Percentiles rank a stretch among this genome's conserved stretches.
phyloP scores from a whole-genome alignment of 2,113 vertebrate species.

The Chamaea fasciata region DNA sequence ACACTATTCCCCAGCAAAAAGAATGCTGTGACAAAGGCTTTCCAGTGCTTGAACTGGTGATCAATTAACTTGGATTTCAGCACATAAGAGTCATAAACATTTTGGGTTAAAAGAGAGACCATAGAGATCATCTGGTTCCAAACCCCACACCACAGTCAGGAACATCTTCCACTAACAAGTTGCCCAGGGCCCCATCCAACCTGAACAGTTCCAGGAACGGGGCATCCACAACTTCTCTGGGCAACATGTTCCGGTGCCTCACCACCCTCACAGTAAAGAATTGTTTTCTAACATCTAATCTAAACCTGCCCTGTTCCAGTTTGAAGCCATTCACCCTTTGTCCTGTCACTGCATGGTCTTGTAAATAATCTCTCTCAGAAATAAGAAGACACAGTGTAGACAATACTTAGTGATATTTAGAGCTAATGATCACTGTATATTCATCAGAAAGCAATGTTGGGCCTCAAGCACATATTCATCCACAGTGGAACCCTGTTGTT shows the following conservation, averaged over 20 bases:
- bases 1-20: neutral
- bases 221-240: neutral
- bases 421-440: neutral
- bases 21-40: neutral
- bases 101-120: neutral
- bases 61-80: neutral
- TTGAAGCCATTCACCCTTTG: neutral
- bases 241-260: neutral
- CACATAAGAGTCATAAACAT: neutral
- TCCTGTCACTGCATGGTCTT: neutral
- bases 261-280: neutral
- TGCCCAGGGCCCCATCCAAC: neutral
- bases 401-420: neutral
- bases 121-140: neutral
- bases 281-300: neutral
- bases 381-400: neutral
- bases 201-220: neutral
- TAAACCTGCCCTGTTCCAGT: neutral
- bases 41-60: neutral
- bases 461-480: neutral
- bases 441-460: neutral
- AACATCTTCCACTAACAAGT: neutral
- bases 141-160: neutral
- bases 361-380: neutral
- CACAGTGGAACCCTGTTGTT: neutral